A percentile compares a stretch with the other conserved stretches of the same genome.
phyloP scores from a whole-genome alignment of 2,113 vertebrate species.

The Penelope pileata region DNA sequence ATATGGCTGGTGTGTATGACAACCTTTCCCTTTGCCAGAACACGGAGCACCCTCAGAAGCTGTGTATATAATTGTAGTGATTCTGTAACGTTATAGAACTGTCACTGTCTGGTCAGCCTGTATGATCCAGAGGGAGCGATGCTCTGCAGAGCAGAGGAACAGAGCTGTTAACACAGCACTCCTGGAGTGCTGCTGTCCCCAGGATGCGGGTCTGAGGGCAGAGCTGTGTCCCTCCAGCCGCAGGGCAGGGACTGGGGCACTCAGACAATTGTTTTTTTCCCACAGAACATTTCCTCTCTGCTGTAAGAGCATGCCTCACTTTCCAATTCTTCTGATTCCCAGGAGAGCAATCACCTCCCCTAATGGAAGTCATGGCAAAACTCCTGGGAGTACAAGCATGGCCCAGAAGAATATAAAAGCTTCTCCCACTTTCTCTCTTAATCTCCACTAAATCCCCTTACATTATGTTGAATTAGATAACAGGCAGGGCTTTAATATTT shows the following conservation, averaged over 20 bases:
- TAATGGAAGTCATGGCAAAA: not conserved
- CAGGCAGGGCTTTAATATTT: slow-evolving; percentile 54
- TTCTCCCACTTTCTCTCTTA: slow-evolving; percentile 58
- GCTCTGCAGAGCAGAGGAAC: not conserved
- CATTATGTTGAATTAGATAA: slow-evolving; percentile 64
- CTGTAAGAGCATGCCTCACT: not conserved
- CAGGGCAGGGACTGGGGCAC: not conserved
- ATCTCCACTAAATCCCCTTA: slow-evolving; percentile 57
- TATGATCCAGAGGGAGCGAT: not conserved
- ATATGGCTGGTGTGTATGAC: not conserved
- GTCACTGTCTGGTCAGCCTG: not conserved
- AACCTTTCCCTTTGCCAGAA: not conserved
- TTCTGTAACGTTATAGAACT: not conserved
- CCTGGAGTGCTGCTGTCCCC: not conserved
- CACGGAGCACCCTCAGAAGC: not conserved
- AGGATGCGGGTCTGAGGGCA: slow-evolving; percentile 2
- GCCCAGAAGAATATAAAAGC: slow-evolving; percentile 40
- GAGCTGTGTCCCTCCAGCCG: slow-evolving; percentile 7
- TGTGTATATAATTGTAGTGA: not conserved
- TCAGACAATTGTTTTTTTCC: not conserved
- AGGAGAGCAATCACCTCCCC: not conserved
- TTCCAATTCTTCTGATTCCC: slow-evolving; percentile 10
- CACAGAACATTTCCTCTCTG: not conserved
- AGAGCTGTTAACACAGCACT: not conserved
- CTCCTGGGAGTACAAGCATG: not conserved